These are phyloP conservation scores for Vanessa tameamea DNA, from an alignment of 1,140 invertebrate genomes.

Conservation along the genomic window DNA sequence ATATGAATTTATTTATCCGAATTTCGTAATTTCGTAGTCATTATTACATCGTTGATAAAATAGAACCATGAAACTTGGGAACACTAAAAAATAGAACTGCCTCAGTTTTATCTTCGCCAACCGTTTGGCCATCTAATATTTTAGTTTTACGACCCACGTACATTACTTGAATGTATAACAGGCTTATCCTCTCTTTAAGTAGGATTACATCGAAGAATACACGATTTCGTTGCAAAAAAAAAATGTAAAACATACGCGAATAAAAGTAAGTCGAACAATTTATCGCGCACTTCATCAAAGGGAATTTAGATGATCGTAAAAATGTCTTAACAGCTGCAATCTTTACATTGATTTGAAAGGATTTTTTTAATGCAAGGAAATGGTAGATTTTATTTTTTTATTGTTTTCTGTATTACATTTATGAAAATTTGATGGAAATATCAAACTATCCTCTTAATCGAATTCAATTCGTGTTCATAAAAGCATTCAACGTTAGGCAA, in stretches of 20 bases:
- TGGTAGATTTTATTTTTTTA: neutral
- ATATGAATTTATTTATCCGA: neutral
- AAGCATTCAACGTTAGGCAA: too few relatives aligned
- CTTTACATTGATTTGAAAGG: slow-evolving; percentile 14
- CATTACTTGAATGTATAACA: slow-evolving; percentile 34
- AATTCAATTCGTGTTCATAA: too few relatives aligned
- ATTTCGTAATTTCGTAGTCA: neutral
- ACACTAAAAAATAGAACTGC: slow-evolving; percentile 24
- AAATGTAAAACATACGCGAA: slow-evolving; percentile 18
- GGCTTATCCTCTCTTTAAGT: slow-evolving; percentile 31
- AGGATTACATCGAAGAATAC: slow-evolving; percentile 26
- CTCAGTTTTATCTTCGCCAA: slow-evolving; percentile 21
- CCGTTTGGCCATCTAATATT: slow-evolving; percentile 29
- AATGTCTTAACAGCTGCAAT: slow-evolving; percentile 8
- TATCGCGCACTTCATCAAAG: slow-evolving; percentile 16
- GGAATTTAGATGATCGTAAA: slow-evolving; percentile 10
- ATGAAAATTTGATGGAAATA: neutral
- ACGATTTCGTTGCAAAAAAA: slow-evolving; percentile 25
- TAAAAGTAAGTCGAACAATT: slow-evolving; percentile 22
- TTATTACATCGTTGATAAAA: neutral
- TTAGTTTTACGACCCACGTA: slow-evolving; percentile 37
- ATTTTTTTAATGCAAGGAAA: neutral
- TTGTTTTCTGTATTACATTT: neutral
- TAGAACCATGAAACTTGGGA: neutral
- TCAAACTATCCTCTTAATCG: too few relatives aligned